phyloP scores from a whole-genome alignment of 2,888 invertebrate genomes.

The Athetis lepigone region DNA sequence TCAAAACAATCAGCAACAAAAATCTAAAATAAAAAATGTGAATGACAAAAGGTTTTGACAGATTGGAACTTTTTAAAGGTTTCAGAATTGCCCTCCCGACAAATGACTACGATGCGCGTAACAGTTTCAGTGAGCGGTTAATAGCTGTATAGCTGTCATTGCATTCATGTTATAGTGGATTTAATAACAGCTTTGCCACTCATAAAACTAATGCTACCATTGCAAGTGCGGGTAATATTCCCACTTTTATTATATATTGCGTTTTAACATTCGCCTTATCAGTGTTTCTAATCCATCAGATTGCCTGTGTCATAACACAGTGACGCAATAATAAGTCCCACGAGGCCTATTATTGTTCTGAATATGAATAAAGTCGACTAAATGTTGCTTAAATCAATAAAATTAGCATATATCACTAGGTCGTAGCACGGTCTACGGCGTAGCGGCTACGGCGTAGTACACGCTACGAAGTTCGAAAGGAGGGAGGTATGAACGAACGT shows the following conservation, averaged over 20 bases:
- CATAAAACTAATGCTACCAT: constrained; percentile 35
- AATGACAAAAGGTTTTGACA: too few relatives aligned
- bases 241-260: constrained; percentile 41
- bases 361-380: constrained; percentile 53
- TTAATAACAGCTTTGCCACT: constrained; percentile 33
- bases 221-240: constrained; percentile 27
- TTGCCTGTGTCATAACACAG: constrained; percentile 51
- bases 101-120: constrained; percentile 13
- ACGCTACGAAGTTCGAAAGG: constrained; percentile 53
- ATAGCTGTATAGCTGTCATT: constrained; percentile 28
- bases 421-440: constrained; percentile 56
- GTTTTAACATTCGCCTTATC: constrained; percentile 48
- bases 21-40: too few relatives aligned
- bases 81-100: too few relatives aligned
- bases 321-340: constrained; percentile 51
- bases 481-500: constrained; percentile 72
- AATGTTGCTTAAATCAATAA: constrained; percentile 57
- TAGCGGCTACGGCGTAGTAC: constrained; percentile 52
- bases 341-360: constrained; percentile 45
- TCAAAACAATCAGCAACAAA: too few relatives aligned
- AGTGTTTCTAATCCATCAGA: constrained; percentile 52
- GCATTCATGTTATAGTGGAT: constrained; percentile 23
- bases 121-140: constrained; percentile 24
- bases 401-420: constrained; percentile 57
- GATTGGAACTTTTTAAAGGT: too few relatives aligned